Base-by-base conservation (phyloP, 2,888 invertebrate genomes). In the Hedychridium roseum region DNA sequence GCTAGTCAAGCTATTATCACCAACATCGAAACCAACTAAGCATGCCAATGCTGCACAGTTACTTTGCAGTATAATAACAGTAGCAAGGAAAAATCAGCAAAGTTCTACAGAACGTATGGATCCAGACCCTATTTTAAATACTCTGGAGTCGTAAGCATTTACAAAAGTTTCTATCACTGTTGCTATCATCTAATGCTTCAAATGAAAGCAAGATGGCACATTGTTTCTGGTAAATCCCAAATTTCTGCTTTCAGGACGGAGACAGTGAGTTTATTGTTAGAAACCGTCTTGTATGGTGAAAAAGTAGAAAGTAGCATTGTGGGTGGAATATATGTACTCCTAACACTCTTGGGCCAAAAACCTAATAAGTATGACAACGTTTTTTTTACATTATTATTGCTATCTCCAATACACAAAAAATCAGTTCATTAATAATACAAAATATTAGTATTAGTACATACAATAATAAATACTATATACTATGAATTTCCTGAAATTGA, bases 11-110 rank as follows among this genome's bases (percentile, higher is more conserved):
- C 77, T 87, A 65, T 81, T 88, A 70, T 83, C 88, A 68, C 84
- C 87, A 56, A 83, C 86, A 60, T 80, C 85, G 63, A 87, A 89
- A 70, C 83, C 85, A 67, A 90, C 90, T 69, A 88, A 90, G 70
- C 92, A 95, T 75, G 86, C 86, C 71, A 95, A 94, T 83, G 92
- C 92, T 70, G 88, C 94, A 67, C 90, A 92, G 81, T 85, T 94
- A 79, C 85, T 96, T 70, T 90, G 91, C 82, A 94, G 95, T 82
- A 88, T 95, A 74, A 86, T 94, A 61, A 83, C 85, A 68, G 84
- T 84, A 73, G 85, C 86, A 54, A 82, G 88, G 62, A 84, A 86
- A 68, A 83, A 84, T 69, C 82, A 82, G 65, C 66, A 71, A 54
- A 84, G 82, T 63, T 82, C 82, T 36, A 82, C 82, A 57, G 86